Evolutionary conservation across 1,140 invertebrate species (phyloP), one percentile per base, ranked within the genome.

Genomic region (Apocrypta bakeri): DNA sequence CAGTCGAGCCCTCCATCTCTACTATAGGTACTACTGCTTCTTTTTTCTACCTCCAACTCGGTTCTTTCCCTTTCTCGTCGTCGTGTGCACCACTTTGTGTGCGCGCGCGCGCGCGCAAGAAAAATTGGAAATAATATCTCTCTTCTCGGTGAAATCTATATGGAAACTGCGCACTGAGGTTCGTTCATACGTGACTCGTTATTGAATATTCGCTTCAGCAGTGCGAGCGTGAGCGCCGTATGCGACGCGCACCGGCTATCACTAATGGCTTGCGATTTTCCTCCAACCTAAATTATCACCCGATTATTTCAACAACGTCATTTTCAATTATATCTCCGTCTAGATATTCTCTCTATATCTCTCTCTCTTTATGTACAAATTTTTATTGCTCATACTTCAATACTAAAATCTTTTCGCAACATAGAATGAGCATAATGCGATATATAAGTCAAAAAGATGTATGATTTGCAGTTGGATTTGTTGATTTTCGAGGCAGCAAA

Each of bases 91-190:
- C 88, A 89, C 87, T 89, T 89, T 89, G 86, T 86, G 88, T 3
- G 42, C 14, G 42, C 40, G 37, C 37, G 37, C n/a, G n/a, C 33
- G 40, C 40, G 42, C 84, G 82, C 85, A 88, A 88, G 88, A 88
- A 88, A 89, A 89, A 89, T 89, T 89, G 88, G 88, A 89, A 89
- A 89, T 83, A 83, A 83, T 88, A 89, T 89, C 87, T 89, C 84
- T 82, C 86, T 85, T 86, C 72, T 48, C 42, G 3, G 81, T 79
- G 77, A 84, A 81, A 82, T 83, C 64, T 76, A 83, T 79, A 80
- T 80, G 77, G 63, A 83, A 69, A 79, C 48, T 56, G 77, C 77
- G 64, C n/a, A 80, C 69, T 17, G 78, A 71, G 82, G 77, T 69
- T 83, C 82, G 71, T 79, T 83, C 72, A 83, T 83, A 83, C 82